A percentile compares a stretch with the other conserved stretches of the same genome.
phyloP scores from a whole-genome alignment of 2,888 invertebrate genomes.

The Caradrina kadenii region DNA sequence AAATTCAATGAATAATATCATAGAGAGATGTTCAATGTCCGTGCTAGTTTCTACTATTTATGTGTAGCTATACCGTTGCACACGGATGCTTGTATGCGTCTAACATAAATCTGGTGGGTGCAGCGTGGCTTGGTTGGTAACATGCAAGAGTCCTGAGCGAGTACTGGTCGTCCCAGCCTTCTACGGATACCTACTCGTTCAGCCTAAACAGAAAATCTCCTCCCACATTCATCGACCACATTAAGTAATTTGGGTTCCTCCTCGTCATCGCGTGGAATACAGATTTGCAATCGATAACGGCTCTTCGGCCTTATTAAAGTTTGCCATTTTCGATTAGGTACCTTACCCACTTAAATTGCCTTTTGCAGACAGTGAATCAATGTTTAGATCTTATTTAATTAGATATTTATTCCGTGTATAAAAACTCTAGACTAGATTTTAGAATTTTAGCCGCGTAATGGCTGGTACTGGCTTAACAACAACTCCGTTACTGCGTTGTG shows the following conservation, averaged over 20 bases:
- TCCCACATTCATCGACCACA: constrained; percentile 42
- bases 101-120: constrained; percentile 64
- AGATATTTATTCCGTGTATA: constrained; percentile 50
- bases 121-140: constrained; percentile 29
- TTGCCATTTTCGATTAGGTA: constrained; percentile 76
- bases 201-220: constrained; percentile 64
- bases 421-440: constrained; percentile 54
- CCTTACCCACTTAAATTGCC: constrained; percentile 74
- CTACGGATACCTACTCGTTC: constrained; percentile 56
- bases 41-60: constrained; percentile 41
- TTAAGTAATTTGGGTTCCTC: constrained; percentile 55
- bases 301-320: constrained; percentile 74
- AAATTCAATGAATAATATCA: constrained; percentile 29
- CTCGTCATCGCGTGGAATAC: constrained; percentile 58
- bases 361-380: constrained; percentile 62
- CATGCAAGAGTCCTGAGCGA: constrained; percentile 37
- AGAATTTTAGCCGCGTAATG: constrained; percentile 29
- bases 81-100: constrained; percentile 61
- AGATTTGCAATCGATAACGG: constrained; percentile 75
- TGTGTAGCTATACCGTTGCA: constrained; percentile 66
- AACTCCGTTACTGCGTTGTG: constrained; percentile 55
- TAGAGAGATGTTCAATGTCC: constrained; percentile 25
- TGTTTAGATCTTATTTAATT: constrained; percentile 57
- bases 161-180: constrained; percentile 69
- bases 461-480: constrained; percentile 22